phyloP scores from a whole-genome alignment of 2,113 vertebrate genomes.

The Microtus ochrogaster region DNA sequence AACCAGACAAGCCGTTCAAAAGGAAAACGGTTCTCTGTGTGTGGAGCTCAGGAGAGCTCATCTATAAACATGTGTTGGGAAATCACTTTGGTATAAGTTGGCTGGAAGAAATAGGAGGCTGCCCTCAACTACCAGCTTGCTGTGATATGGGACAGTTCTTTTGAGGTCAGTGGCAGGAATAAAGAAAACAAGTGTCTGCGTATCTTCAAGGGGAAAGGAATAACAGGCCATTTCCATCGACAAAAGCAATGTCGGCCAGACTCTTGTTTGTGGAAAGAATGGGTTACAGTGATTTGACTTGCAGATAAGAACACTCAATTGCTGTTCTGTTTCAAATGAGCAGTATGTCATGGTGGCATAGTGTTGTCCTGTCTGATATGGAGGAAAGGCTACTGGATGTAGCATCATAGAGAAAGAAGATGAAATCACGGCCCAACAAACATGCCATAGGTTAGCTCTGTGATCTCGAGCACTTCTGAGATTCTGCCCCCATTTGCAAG shows the following conservation, averaged over 20 bases:
- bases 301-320: background rate
- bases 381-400: background rate
- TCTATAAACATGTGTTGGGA: conserved; percentile 82
- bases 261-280: conserved; percentile 30
- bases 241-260: background rate
- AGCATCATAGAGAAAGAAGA: background rate
- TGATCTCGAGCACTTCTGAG: conserved; percentile 4
- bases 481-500: background rate
- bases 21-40: conserved; percentile 80
- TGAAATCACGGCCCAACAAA: background rate
- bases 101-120: conserved; percentile 64
- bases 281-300: background rate
- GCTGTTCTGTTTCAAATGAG: background rate
- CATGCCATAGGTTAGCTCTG: background rate
- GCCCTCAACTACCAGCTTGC: conserved; percentile 71
- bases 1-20: conserved; percentile 85
- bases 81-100: conserved; percentile 75
- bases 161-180: conserved; percentile 15
- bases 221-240: background rate
- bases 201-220: background rate
- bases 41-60: conserved; percentile 79
- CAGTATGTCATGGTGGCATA: background rate
- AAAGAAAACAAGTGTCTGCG: background rate
- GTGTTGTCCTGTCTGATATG: background rate
- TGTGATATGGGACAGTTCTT: conserved; percentile 56